Conservation (phyloP, 2,888 invertebrate genomes). For the Ophion obscuratus region DNA sequence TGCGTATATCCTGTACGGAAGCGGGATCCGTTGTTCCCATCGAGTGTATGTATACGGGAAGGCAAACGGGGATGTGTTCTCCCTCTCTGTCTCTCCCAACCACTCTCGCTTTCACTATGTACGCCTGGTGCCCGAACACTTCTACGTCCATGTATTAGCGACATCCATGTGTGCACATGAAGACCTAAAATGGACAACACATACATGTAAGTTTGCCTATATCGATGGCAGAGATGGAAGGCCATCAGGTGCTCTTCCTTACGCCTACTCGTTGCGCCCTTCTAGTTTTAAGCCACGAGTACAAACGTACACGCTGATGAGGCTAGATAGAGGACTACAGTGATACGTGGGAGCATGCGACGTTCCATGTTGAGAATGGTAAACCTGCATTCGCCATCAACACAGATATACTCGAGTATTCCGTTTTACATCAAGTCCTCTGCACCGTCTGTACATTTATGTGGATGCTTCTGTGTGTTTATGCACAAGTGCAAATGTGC, state of each 20-base stretch:
- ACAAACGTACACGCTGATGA: not conserved
- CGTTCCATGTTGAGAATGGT: constrained; percentile 56
- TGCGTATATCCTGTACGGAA: constrained; percentile 76
- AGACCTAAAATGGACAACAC: not conserved
- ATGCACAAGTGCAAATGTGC: not conserved
- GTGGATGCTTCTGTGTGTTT: not conserved
- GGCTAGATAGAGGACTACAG: constrained; percentile 31
- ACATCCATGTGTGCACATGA: not conserved
- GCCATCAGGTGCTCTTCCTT: not conserved
- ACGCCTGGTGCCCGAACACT: constrained; percentile 34
- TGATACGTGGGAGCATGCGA: constrained; percentile 46
- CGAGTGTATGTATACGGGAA: constrained; percentile 71
- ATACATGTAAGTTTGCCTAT: constrained; percentile 11
- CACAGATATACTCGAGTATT: constrained; percentile 36
- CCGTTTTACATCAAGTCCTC: constrained; percentile 46
- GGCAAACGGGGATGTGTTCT: constrained; percentile 50
- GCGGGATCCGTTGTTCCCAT: constrained; percentile 76
- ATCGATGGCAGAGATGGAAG: not conserved
- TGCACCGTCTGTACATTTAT: constrained; percentile 23
- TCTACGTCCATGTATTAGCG: constrained; percentile 40
- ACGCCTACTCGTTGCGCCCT: not conserved
- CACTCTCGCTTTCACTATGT: constrained; percentile 45
- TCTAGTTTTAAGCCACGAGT: not conserved
- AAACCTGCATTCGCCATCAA: constrained; percentile 31
- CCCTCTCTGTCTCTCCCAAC: constrained; percentile 20